Base-by-base conservation (phyloP, 2,888 invertebrate species). In the Brachyptera risi region DNA sequence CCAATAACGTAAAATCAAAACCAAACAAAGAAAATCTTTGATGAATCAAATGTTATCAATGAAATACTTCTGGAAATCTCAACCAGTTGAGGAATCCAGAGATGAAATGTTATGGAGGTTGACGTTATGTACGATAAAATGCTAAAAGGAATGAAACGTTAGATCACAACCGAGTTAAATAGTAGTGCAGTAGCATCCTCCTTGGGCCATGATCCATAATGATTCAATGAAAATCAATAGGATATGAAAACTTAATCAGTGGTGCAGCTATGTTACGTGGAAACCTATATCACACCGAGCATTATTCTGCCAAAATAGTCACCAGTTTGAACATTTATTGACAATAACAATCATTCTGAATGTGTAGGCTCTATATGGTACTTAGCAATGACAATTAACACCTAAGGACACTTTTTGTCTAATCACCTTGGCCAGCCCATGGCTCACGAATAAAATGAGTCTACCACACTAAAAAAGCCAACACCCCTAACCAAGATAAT, bases 1-100 rank as follows among this genome's bases (percentile, higher is more conserved):
- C 3, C 17, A 38, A 38, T 38, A 38, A 38, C 40, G 13, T 38
- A 38, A 11, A 4, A 38, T 17, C 13, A 38, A 15, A 15, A 38
- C 3, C 15, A 38, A 38, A 38, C 4, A n/a, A n/a, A n/a, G n/a
- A n/a, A n/a, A n/a, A n/a, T n/a, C n/a, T n/a, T n/a, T n/a, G n/a
- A n/a, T 51, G 24, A 49, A 24, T 49, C 24, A 21, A n/a, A n/a
- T 24, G 31, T 26, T 27, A 13, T 23, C 50, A 11, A 15, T 26
- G 31, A 27, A 51, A 27, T 17, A 42, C 50, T 51, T 65, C 65
- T 65, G 61, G 50, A 51, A 37, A 24, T 65, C 65, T 65, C 65
- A 65, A 65, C 62, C 62, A 59, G 63, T 63, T 63, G 65, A 65
- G 65, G 59, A 37, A 60, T 56, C 49, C 65, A 65, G 65, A 65